Evolutionary conservation across 2,113 vertebrate species (phyloP).

Genomic region (Nothoprocta pentlandii): DNA sequence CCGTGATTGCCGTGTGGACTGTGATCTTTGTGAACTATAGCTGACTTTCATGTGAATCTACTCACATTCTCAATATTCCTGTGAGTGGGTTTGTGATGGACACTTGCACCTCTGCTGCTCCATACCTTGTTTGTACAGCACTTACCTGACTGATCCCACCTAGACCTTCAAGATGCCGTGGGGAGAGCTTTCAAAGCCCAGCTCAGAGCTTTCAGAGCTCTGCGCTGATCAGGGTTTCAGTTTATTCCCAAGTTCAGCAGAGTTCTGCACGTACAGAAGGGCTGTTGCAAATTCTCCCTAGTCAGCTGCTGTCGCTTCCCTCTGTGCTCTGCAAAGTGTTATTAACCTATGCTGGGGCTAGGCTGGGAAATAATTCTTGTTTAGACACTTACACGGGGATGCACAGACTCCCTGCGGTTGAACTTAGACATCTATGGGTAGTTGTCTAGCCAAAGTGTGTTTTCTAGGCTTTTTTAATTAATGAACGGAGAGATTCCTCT

Average conservation of each 20-base stretch:
- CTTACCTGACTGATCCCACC: not conserved
- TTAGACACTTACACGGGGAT: not conserved
- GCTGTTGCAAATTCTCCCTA: not conserved
- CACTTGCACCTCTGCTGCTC: not conserved
- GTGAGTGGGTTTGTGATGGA: not conserved
- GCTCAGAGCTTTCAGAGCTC: not conserved
- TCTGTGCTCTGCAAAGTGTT: not conserved
- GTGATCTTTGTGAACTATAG: not conserved
- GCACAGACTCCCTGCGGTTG: not conserved
- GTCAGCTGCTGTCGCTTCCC: not conserved
- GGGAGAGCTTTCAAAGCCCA: not conserved
- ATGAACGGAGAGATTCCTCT: not conserved
- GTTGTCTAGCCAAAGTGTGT: not conserved
- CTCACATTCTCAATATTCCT: not conserved
- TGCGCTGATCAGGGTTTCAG: not conserved
- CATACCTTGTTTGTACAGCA: not conserved
- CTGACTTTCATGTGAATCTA: not conserved
- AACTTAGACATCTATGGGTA: not conserved
- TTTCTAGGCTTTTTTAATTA: not conserved
- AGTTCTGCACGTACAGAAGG: not conserved
- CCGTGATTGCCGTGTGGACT: not conserved
- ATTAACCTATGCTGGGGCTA: not conserved
- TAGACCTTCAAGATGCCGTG: not conserved
- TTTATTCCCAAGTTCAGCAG: not conserved
- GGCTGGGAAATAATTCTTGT: not conserved